These are phyloP conservation scores for Synergus laeviventris DNA, from an alignment of 2,888 invertebrate species.

Conservation along the genomic window DNA sequence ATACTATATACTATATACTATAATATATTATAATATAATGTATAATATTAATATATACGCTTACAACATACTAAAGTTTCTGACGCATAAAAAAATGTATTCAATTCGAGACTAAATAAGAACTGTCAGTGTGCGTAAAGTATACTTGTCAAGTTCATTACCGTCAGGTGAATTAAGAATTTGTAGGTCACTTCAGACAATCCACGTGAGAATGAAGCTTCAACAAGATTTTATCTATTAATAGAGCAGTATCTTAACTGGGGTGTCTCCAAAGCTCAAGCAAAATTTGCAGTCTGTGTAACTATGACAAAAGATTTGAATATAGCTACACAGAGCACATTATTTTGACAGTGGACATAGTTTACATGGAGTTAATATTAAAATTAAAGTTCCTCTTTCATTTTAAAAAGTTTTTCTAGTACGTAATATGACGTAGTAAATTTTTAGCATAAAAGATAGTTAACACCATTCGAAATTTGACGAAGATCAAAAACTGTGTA, in stretches of 20 bases:
- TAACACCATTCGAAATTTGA: too few relatives aligned
- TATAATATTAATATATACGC: too few relatives aligned
- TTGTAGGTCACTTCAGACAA: neutral
- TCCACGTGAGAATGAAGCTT: neutral
- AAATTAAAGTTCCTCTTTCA: too few relatives aligned
- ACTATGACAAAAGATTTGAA: neutral
- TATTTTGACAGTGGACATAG: neutral
- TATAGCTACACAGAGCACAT: neutral
- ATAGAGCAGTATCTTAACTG: neutral
- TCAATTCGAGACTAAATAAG: neutral
- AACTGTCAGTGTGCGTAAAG: neutral
- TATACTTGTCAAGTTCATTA: neutral
- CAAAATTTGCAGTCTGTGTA: neutral
- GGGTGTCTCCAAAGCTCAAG: neutral
- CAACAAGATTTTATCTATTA: constrained; percentile 4
- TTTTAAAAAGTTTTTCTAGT: too few relatives aligned
- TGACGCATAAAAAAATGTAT: neutral
- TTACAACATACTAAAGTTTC: neutral
- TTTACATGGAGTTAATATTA: neutral
- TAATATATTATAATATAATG: too few relatives aligned
- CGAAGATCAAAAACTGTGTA: too few relatives aligned
- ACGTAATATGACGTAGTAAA: too few relatives aligned
- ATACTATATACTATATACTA: too few relatives aligned
- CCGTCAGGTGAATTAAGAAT: neutral
- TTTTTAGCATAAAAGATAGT: too few relatives aligned